A percentile compares a stretch with the other conserved stretches of the same genome.
Evolutionary conservation across 2,113 vertebrate species (phyloP).

Genomic region (Dasyornis broadbenti): DNA sequence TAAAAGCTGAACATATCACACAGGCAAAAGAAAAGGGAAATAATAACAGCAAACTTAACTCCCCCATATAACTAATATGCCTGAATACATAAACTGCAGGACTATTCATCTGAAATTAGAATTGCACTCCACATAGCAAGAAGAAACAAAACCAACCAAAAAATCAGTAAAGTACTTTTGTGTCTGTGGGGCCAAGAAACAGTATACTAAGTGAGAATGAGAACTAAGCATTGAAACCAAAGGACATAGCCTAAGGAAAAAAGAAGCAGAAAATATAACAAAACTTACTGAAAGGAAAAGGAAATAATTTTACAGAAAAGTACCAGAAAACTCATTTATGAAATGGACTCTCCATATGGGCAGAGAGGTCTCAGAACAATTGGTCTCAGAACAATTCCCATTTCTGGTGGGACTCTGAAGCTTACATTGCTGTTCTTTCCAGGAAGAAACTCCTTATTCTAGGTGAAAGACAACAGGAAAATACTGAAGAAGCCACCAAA

Average conservation of each 20-base stretch:
- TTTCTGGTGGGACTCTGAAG: neutral
- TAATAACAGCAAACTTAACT: neutral
- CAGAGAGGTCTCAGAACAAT: neutral
- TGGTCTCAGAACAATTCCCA: neutral
- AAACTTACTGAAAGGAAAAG: neutral
- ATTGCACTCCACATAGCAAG: neutral
- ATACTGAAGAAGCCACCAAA: neutral
- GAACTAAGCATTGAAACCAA: neutral
- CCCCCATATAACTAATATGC: rapidly evolving
- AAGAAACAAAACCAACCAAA: neutral
- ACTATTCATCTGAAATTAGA: neutral
- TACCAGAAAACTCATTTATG: neutral
- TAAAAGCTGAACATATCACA: neutral
- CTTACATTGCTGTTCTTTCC: neutral
- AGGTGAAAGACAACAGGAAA: neutral
- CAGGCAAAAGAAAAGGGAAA: neutral
- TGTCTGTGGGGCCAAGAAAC: neutral
- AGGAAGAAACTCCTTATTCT: neutral
- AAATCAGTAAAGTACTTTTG: neutral
- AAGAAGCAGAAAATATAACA: neutral
- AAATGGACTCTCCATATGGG: neutral
- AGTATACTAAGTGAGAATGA: neutral
- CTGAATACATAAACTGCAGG: neutral
- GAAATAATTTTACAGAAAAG: neutral
- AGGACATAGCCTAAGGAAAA: neutral